Percentiles rank a stretch among this genome's conserved stretches.
Conservation (phyloP, 1,140 invertebrate genomes). For the Drosophila jambulina region DNA sequence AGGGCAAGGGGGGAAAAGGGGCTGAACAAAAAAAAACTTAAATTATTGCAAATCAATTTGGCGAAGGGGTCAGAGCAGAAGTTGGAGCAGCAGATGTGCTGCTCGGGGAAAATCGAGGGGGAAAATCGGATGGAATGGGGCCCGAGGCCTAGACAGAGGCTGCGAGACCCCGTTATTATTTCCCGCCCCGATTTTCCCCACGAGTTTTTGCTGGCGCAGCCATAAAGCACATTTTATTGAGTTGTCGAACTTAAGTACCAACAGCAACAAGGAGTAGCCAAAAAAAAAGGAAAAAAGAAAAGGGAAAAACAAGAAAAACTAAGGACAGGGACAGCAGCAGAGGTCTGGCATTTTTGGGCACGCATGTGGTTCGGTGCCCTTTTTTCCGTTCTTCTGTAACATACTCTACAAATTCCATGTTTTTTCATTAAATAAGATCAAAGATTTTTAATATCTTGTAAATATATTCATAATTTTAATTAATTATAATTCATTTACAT, state of each 20-base stretch:
- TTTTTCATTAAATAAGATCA: background rate
- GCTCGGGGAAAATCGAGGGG: background rate
- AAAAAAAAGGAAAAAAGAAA: conserved; percentile 6
- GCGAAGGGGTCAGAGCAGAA: conserved; percentile 27
- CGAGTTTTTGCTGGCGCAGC: conserved; percentile 42
- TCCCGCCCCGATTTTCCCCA: conserved; percentile 21
- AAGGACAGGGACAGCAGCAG: conserved; percentile 31
- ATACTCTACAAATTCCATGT: background rate
- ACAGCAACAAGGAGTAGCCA: conserved; percentile 44
- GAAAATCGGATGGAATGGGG: background rate
- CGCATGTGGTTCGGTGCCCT: conserved; percentile 40
- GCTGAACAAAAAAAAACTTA: conserved; percentile 54
- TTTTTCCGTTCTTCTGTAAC: background rate
- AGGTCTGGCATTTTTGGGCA: conserved; percentile 32
- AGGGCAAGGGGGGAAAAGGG: conserved; percentile 6
- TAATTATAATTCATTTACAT: background rate
- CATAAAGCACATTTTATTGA: conserved; percentile 85
- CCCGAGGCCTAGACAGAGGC: conserved; percentile 40
- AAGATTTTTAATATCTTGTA: background rate
- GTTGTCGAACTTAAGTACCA: conserved; percentile 84
- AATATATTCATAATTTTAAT: background rate
- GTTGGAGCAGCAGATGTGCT: conserved; percentile 44
- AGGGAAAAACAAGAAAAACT: conserved; percentile 26
- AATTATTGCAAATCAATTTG: conserved; percentile 84
- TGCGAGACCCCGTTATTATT: conserved; percentile 55